Percentiles rank a stretch among this genome's conserved stretches.
Conservation (phyloP, 2,797 vertebrate species). For the Gymnocypris eckloni region DNA sequence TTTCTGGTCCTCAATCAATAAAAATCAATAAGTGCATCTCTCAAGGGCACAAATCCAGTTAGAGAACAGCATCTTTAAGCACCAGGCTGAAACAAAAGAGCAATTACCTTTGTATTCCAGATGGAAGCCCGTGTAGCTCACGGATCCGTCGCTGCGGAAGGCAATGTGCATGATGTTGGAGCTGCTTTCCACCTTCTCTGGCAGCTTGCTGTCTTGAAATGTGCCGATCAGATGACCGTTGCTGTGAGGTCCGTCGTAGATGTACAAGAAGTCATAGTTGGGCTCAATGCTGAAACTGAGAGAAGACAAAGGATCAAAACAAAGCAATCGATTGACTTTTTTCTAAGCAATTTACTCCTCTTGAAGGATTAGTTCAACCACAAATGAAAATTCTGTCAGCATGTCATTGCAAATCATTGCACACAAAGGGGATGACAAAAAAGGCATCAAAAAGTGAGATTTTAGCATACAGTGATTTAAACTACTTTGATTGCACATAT, state of each 20-base stretch:
- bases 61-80: neutral
- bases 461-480: neutral
- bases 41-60: neutral
- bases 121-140: constrained; percentile 97
- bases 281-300: constrained; percentile 96
- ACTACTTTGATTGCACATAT: neutral
- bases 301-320: constrained; percentile 40
- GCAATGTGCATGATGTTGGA: constrained; percentile 96
- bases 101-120: constrained; percentile 95
- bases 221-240: constrained; percentile 92
- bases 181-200: constrained; percentile 95
- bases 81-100: neutral
- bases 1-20: neutral
- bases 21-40: neutral
- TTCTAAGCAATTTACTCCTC: neutral
- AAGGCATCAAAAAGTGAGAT: neutral
- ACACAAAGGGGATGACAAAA: neutral
- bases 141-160: constrained; percentile 97
- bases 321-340: neutral
- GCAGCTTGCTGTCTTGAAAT: constrained; percentile 97
- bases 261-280: constrained; percentile 98
- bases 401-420: neutral
- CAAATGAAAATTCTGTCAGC: neutral
- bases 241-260: constrained; percentile 92
- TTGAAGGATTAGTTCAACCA: neutral